phyloP scores from a whole-genome alignment of 2,113 vertebrate species.

The Manacus vitellinus region DNA sequence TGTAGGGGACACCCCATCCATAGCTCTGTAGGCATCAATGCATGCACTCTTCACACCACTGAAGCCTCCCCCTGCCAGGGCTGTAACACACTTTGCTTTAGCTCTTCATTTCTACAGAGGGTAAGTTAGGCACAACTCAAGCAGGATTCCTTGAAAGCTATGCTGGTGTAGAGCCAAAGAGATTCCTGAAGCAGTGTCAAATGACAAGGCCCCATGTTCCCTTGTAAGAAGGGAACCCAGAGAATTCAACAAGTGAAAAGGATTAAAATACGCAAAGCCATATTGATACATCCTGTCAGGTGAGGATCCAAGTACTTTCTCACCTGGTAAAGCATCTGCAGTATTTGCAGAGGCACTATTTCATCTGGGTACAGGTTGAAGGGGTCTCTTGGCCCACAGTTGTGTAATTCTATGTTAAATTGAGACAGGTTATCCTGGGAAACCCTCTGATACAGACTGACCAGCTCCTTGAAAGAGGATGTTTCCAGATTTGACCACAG shows the following conservation, averaged over 20 bases:
- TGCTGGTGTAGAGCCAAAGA: not conserved
- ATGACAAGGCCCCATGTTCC: not conserved
- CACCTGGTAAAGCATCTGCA: constrained; percentile 64
- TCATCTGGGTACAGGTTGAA: accelerated
- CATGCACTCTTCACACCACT: not conserved
- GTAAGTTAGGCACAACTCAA: not conserved
- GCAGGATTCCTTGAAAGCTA: not conserved
- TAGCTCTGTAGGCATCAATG: not conserved
- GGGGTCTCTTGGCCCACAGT: accelerated
- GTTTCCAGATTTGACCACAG: constrained; percentile 56
- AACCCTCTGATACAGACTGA: not conserved
- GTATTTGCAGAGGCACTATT: not conserved
- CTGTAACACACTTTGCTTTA: not conserved
- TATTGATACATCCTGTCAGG: not conserved
- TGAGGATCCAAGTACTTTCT: not conserved
- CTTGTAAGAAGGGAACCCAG: not conserved
- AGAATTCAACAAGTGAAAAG: not conserved
- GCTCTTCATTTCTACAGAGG: not conserved
- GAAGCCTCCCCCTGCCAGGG: not conserved
- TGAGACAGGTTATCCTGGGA: not conserved
- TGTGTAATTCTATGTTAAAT: accelerated
- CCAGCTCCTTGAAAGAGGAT: not conserved
- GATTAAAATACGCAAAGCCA: not conserved
- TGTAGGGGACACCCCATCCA: accelerated
- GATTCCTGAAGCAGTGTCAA: not conserved